phyloP scores from a whole-genome alignment of 2,797 vertebrate species.

The Gymnothorax reevesii region DNA sequence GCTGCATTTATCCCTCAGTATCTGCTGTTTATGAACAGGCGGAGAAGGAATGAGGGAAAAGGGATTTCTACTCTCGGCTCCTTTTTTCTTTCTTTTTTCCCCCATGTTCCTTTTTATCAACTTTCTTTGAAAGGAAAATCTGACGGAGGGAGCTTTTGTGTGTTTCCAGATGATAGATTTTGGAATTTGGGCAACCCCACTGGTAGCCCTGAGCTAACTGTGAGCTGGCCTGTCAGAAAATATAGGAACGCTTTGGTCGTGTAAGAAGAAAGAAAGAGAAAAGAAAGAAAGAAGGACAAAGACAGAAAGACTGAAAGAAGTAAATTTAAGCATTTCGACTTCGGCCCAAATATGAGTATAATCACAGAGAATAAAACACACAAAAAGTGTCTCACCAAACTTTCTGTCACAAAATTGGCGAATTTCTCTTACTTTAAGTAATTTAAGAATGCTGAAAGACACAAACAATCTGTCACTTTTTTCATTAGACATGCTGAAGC shows the following conservation, averaged over 20 bases:
- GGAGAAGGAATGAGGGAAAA: constrained; percentile 37
- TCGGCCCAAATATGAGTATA: constrained; percentile 77
- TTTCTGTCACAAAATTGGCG: neutral
- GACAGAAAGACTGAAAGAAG: constrained; percentile 58
- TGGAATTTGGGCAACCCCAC: constrained; percentile 82
- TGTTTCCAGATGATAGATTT: constrained; percentile 85
- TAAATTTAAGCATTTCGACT: constrained; percentile 82
- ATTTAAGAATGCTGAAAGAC: neutral
- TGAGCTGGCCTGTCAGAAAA: constrained; percentile 82
- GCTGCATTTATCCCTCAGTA: constrained; percentile 42
- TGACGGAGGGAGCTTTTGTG: constrained; percentile 76
- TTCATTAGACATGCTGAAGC: constrained; percentile 23
- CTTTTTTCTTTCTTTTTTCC: constrained; percentile 37
- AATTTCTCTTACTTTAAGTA: neutral
- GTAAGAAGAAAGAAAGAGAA: constrained; percentile 55
- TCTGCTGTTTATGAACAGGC: constrained; percentile 62
- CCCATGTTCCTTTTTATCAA: constrained; percentile 20
- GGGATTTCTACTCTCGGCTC: constrained; percentile 70
- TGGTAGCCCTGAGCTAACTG: constrained; percentile 78
- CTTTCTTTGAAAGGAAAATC: constrained; percentile 65
- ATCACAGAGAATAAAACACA: constrained; percentile 71
- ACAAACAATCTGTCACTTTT: constrained; percentile 26
- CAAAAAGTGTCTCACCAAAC: constrained; percentile 10
- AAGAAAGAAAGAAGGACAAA: neutral
- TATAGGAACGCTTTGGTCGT: constrained; percentile 81